phyloP scores from a whole-genome alignment of 2,797 vertebrate genomes.

The Sphaeramia orbicularis region DNA sequence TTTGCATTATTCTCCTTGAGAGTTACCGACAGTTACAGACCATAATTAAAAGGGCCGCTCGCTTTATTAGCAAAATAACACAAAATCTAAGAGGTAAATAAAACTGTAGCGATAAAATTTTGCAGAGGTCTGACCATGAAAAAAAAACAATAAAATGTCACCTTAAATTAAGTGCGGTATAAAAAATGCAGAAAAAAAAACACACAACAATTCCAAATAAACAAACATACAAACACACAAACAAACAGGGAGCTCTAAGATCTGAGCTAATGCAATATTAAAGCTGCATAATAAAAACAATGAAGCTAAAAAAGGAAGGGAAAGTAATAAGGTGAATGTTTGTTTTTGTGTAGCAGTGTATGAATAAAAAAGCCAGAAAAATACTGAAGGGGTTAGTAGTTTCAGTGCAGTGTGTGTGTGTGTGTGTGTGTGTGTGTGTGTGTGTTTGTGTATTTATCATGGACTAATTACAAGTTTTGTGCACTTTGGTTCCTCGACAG shows the following conservation, averaged over 20 bases:
- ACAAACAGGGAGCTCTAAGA: background rate
- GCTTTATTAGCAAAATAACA: background rate
- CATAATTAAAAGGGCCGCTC: slow-evolving; percentile 7
- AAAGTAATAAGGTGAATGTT: slow-evolving; percentile 14
- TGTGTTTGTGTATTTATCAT: slow-evolving; percentile 34
- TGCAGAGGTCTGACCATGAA: slow-evolving; percentile 19
- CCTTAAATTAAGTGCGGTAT: slow-evolving; percentile 7
- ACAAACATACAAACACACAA: no score
- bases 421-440: slow-evolving; percentile 31
- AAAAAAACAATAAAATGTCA: background rate
- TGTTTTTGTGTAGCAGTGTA: slow-evolving; percentile 1
- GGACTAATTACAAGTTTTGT: slow-evolving; percentile 53
- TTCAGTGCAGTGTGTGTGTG: slow-evolving; percentile 8
- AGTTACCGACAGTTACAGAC: background rate
- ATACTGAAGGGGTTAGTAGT: slow-evolving; percentile 10
- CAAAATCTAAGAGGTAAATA: background rate
- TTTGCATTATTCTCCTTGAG: background rate
- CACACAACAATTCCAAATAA: background rate
- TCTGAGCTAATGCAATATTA: background rate
- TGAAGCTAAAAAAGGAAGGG: background rate
- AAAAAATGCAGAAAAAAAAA: background rate
- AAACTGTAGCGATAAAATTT: slow-evolving; percentile 10
- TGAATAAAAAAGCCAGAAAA: slow-evolving; percentile 5
- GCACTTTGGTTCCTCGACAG: slow-evolving; percentile 39
- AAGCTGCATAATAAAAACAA: slow-evolving; percentile 17